These are phyloP conservation scores for Takifugu flavidus DNA, from an alignment of 2,113 vertebrate genomes.

Conservation along the genomic window DNA sequence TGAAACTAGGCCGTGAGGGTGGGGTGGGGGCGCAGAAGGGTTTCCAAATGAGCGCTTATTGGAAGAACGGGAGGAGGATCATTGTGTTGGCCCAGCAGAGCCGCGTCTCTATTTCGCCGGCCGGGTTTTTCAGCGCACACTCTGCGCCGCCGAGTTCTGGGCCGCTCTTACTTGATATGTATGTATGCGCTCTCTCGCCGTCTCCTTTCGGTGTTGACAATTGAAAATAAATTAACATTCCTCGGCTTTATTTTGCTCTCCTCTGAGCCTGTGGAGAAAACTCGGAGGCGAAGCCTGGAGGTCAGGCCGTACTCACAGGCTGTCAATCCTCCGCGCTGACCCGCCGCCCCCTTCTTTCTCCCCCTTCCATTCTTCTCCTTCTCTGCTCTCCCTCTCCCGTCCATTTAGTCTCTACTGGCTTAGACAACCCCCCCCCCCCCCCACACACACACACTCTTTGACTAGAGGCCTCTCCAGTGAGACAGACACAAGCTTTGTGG, in stretches of 20 bases:
- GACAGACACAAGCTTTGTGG: slow-evolving; percentile 69
- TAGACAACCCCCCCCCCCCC: slow-evolving; percentile 41
- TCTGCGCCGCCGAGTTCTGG: slow-evolving; percentile 63
- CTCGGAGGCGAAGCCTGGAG: slow-evolving; percentile 67
- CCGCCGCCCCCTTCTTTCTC: slow-evolving; percentile 57
- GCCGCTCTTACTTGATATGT: slow-evolving; percentile 71
- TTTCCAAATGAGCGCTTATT: slow-evolving; percentile 62
- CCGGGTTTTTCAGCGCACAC: slow-evolving; percentile 48
- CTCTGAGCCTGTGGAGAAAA: slow-evolving; percentile 72
- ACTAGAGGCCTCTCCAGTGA: slow-evolving; percentile 65
- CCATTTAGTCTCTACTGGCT: slow-evolving; percentile 61
- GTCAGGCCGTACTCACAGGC: slow-evolving; percentile 75
- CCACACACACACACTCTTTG: slow-evolving; percentile 41
- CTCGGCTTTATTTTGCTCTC: slow-evolving; percentile 73
- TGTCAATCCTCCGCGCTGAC: slow-evolving; percentile 75
- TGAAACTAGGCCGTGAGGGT: slow-evolving; percentile 56
- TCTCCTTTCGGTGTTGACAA: slow-evolving; percentile 63
- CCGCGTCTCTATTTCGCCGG: slow-evolving; percentile 58
- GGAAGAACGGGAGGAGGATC: slow-evolving; percentile 49
- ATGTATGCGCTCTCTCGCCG: slow-evolving; percentile 74
- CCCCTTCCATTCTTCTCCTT: slow-evolving; percentile 65
- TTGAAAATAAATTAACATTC: slow-evolving; percentile 84
- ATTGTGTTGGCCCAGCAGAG: slow-evolving; percentile 55
- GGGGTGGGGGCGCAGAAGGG: slow-evolving; percentile 32
- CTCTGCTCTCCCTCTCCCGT: slow-evolving; percentile 55